Evolutionary conservation across 2,113 vertebrate species (phyloP).

Genomic region (Pterophyllum scalare): DNA sequence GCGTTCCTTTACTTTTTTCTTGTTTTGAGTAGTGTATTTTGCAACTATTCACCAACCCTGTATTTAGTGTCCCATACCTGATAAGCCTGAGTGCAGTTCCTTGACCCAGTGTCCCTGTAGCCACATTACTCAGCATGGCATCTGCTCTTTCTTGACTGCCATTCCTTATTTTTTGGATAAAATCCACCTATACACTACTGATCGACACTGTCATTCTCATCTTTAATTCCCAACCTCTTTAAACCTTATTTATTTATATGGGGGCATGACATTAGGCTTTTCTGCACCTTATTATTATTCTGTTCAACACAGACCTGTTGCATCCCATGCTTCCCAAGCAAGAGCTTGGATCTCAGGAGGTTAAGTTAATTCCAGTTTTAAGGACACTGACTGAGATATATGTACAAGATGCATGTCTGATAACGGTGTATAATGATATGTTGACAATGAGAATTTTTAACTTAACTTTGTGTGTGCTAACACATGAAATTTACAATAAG

Average conservation of each 20-base stretch:
- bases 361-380: too few species aligned
- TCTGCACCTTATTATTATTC: background rate
- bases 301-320: background rate
- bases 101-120: background rate
- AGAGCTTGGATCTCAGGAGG: too few species aligned
- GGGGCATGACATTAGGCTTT: background rate
- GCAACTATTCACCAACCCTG: background rate
- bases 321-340: too few species aligned
- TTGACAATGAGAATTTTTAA: background rate
- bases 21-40: background rate
- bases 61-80: background rate
- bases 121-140: background rate
- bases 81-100: too few species aligned
- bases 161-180: background rate
- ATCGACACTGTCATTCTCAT: background rate
- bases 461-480: background rate
- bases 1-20: background rate
- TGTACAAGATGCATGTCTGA: too few species aligned
- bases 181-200: background rate
- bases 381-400: too few species aligned
- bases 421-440: background rate
- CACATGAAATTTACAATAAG: background rate
- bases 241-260: too few species aligned
- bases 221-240: background rate
- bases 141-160: background rate